These are phyloP conservation scores for Melanocharis versteri DNA, from an alignment of 2,113 vertebrate genomes.

Conservation along the genomic window DNA sequence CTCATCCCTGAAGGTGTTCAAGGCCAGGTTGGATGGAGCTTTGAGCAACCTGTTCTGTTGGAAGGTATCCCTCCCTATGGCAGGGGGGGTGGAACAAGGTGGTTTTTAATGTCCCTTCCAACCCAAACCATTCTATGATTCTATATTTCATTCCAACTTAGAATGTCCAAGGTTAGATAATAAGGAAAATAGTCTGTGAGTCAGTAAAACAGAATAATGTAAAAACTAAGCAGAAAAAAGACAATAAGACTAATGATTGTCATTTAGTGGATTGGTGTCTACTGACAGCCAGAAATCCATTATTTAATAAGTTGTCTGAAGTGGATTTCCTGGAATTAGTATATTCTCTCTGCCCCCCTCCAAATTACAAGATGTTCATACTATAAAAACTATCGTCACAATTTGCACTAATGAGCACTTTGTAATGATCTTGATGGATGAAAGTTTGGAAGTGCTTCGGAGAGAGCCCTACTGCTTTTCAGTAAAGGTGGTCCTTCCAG, in stretches of 20 bases:
- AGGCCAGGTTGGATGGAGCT: background rate
- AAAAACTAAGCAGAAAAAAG: background rate
- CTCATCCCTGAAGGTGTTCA: background rate
- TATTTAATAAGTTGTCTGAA: background rate
- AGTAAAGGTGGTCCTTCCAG: background rate
- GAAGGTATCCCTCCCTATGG: background rate
- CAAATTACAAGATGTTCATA: background rate
- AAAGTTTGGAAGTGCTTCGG: background rate
- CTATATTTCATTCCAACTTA: background rate
- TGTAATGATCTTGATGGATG: background rate
- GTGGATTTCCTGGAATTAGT: background rate
- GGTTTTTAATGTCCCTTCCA: background rate
- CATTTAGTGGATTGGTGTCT: accelerated
- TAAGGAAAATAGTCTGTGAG: background rate
- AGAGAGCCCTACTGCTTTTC: background rate
- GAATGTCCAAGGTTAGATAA: background rate
- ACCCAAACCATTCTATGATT: background rate
- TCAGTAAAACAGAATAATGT: background rate
- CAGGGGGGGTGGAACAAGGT: accelerated
- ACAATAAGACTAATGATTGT: background rate
- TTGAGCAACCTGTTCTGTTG: background rate
- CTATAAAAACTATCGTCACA: background rate
- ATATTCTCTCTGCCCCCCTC: background rate
- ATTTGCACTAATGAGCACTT: background rate
- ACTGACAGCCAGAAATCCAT: background rate